Evolutionary conservation across 1,140 invertebrate species (phyloP), one percentile per base, ranked within the genome.

Genomic region (Meloidogyne exigua): DNA sequence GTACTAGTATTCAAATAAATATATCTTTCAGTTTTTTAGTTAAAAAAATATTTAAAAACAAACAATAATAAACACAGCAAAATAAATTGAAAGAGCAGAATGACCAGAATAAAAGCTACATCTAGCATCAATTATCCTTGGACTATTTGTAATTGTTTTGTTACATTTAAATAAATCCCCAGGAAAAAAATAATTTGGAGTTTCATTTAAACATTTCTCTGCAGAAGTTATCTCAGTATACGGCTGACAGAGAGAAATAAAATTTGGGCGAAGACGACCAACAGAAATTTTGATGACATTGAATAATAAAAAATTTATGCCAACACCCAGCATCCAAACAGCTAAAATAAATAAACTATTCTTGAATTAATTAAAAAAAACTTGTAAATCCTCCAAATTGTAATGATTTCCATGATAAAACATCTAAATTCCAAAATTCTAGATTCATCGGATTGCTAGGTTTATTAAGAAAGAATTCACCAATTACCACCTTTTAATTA

Each of bases 81-180:
- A 75, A 44, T 65, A 75, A 63, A 75, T 62, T 1, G 73, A 23
- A 25, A 44, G 49, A 32, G 73, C 49, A 7, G 73, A 62, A 49
- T 75, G 73, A 5, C 73, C 73, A 21, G 73, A 75, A 68, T 66
- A 68, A 65, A 75, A 75, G 10, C 28, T 39, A 44, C 11, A 25
- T 32, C 36, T 44, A 13, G 23, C 21, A 65, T 75, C 73, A 28
- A 66, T 15, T 25, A 68, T 68, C 15, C n/a, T 32, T 68, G 28
- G 28, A 42, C 21, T 42, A 42, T 68, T 10, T 2, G 21, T 21
- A 65, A 26, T 28, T n/a, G 21, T 26, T 72, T 72, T 73, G 32
- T 25, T 21, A 39, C 72, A 73, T 23, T 42, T 64, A 39, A 64
- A 73, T 23, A 26, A 25, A 21, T 73, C 11, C 5, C 49, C 49